Conservation (phyloP, 2,888 invertebrate genomes). For the Chaitophorus viminalis region DNA sequence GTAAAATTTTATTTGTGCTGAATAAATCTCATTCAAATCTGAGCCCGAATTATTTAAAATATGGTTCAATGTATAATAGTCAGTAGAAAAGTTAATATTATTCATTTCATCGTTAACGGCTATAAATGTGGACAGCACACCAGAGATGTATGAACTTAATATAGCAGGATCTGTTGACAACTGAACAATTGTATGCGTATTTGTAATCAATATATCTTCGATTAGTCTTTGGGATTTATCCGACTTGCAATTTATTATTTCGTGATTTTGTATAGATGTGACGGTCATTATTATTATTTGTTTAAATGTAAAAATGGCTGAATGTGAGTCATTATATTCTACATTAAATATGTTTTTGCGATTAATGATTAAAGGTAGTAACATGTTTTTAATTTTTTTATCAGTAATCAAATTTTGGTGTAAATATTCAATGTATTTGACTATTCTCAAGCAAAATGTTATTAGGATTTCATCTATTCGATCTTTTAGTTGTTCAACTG, state of each 20-base stretch:
- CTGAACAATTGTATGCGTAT: too few species aligned
- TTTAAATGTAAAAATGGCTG: background rate
- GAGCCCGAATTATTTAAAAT: background rate
- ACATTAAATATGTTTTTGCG: background rate
- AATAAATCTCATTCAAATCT: background rate
- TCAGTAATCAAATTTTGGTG: background rate
- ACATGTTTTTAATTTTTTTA: background rate
- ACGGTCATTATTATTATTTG: background rate
- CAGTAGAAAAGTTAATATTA: too few species aligned
- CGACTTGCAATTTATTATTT: background rate
- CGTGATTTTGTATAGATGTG: background rate
- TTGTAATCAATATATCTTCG: too few species aligned
- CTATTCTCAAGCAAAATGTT: background rate
- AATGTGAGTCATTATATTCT: background rate
- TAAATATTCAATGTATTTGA: background rate
- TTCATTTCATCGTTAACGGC: background rate
- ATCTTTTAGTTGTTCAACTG: fast-evolving
- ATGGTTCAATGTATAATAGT: background rate
- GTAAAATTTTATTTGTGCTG: background rate
- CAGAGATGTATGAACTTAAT: too few species aligned
- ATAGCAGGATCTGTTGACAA: too few species aligned
- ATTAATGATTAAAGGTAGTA: background rate
- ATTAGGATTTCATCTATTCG: too few species aligned
- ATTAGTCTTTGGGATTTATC: background rate
- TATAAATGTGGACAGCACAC: background rate